These are phyloP conservation scores for Myotis planiceps DNA, from an alignment of 2,797 vertebrate species.

Conservation along the genomic window DNA sequence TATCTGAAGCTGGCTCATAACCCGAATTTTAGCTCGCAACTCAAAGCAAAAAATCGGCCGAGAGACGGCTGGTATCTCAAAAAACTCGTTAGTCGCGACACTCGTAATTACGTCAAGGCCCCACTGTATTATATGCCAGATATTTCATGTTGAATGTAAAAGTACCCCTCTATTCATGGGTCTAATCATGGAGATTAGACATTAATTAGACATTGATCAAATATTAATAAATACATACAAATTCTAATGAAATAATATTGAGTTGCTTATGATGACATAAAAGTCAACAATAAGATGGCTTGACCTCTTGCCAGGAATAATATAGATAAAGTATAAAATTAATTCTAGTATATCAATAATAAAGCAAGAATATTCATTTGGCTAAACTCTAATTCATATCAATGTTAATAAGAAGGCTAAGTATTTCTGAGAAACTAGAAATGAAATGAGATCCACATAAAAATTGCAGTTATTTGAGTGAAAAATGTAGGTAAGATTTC, in stretches of 20 bases:
- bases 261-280: background rate
- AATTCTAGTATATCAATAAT: background rate
- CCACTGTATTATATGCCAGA: background rate
- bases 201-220: background rate
- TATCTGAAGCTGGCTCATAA: too few relatives aligned
- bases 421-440: background rate
- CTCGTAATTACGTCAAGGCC: too few relatives aligned
- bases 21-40: too few relatives aligned
- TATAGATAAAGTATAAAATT: background rate
- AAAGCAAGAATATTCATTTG: background rate
- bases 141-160: background rate
- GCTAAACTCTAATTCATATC: background rate
- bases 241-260: background rate
- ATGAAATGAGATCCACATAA: background rate
- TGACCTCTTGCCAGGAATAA: background rate
- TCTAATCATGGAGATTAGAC: background rate
- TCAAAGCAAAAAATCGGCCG: too few relatives aligned
- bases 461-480: background rate
- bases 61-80: too few relatives aligned
- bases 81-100: too few relatives aligned
- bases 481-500: background rate
- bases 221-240: background rate
- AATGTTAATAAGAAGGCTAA: background rate
- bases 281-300: background rate
- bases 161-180: background rate